Percentiles rank a stretch among this genome's conserved stretches.
These are phyloP conservation scores for Myrmecobius fasciatus DNA, from an alignment of 2,113 vertebrate species.

Conservation along the genomic window DNA sequence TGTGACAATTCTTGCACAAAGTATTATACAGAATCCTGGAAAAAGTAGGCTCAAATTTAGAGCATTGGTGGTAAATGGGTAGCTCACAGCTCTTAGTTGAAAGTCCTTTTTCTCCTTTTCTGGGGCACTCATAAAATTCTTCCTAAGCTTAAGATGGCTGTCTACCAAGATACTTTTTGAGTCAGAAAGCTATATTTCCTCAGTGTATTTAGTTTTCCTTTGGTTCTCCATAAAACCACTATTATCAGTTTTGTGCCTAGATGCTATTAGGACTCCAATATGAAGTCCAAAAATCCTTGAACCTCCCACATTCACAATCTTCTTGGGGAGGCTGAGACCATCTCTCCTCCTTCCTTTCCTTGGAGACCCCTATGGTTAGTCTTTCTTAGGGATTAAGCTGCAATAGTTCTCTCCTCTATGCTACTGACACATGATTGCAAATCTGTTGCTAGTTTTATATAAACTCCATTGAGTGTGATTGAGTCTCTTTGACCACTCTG, in stretches of 20 bases:
- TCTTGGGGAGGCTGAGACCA: no score
- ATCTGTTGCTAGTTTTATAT: background rate
- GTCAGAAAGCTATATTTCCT: no score
- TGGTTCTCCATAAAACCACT: no score
- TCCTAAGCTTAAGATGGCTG: background rate
- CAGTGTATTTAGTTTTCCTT: no score
- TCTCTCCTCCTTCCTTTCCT: background rate
- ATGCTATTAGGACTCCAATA: background rate
- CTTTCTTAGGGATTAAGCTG: background rate
- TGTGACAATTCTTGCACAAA: background rate
- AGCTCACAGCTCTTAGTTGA: background rate
- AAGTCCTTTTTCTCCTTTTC: background rate
- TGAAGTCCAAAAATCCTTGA: background rate
- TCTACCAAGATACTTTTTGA: background rate
- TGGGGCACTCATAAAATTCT: background rate
- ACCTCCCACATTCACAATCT: background rate
- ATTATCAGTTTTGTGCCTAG: background rate
- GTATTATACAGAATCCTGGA: background rate
- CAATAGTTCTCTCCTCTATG: background rate
- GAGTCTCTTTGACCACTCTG: background rate
- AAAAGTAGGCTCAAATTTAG: background rate
- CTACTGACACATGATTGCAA: background rate
- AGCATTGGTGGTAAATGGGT: background rate
- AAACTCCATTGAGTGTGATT: background rate
- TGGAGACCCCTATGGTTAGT: background rate